phyloP scores from a whole-genome alignment of 2,797 vertebrate species.

The Phrynocephalus vlangalii region DNA sequence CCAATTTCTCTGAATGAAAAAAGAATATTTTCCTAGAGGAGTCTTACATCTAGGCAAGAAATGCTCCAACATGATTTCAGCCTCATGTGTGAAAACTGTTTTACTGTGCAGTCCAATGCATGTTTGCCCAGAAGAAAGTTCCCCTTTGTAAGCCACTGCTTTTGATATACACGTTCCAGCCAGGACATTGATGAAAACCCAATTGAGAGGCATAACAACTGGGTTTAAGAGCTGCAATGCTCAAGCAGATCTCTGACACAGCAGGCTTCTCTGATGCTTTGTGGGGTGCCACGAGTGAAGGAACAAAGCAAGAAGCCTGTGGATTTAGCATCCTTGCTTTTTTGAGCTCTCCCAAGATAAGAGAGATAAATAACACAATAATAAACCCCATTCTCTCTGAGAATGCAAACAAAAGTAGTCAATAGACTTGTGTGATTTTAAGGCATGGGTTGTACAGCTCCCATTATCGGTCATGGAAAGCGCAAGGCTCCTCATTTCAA shows the following conservation, averaged over 20 bases:
- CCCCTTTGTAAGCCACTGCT: conserved; percentile 42
- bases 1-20: neutral
- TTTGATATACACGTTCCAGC: conserved; percentile 46
- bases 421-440: conserved; percentile 38
- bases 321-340: conserved; percentile 10
- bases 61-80: neutral
- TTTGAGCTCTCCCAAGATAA: conserved; percentile 1
- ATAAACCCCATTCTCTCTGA: neutral
- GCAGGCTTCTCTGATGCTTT: conserved; percentile 32
- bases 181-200: conserved; percentile 52
- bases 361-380: neutral
- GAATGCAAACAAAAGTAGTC: conserved; percentile 30
- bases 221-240: conserved; percentile 44
- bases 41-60: neutral
- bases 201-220: conserved; percentile 32
- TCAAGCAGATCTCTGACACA: conserved; percentile 48
- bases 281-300: conserved; percentile 30
- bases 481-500: neutral
- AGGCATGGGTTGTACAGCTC: conserved; percentile 18
- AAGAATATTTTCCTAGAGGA: neutral
- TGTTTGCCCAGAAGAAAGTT: conserved; percentile 5
- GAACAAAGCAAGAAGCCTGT: conserved; percentile 21
- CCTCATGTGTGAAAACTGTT: neutral
- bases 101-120: neutral
- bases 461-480: conserved; percentile 38